Conservation (phyloP, 1,140 invertebrate species). For the Formica exsecta region DNA sequence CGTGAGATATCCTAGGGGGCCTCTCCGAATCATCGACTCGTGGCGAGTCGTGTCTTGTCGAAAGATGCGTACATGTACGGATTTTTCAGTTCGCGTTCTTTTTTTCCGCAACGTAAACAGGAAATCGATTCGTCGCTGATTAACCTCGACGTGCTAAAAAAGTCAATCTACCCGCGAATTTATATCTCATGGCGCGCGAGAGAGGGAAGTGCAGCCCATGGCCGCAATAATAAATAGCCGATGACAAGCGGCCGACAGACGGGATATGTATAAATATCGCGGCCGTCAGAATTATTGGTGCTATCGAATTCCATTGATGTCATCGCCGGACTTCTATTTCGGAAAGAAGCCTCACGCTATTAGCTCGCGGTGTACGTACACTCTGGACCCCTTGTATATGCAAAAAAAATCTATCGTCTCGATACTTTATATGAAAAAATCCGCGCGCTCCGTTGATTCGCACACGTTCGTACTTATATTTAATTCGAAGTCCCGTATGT, state of each 20-base stretch:
- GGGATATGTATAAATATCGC: slow-evolving; percentile 54
- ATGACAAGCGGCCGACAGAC: slow-evolving; percentile 18
- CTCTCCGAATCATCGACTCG: slow-evolving; percentile 4
- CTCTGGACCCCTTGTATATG: neutral
- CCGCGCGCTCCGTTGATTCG: neutral
- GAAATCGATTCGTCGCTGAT: slow-evolving; percentile 2
- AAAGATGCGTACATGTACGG: neutral
- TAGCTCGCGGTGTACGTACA: neutral
- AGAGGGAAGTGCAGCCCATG: neutral
- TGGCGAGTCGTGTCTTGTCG: neutral
- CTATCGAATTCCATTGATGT: slow-evolving; percentile 63
- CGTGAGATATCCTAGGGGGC: neutral
- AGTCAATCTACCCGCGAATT: slow-evolving; percentile 4
- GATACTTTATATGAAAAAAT: slow-evolving; percentile 18
- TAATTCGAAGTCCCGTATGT: slow-evolving; percentile 23
- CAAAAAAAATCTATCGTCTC: neutral
- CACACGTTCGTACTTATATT: neutral
- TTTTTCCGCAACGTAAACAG: neutral
- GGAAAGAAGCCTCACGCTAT: neutral
- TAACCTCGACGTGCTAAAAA: slow-evolving; percentile 28
- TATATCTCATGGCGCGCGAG: neutral
- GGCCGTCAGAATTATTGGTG: slow-evolving; percentile 16
- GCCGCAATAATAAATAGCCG: slow-evolving; percentile 43
- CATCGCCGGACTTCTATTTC: slow-evolving; percentile 52
- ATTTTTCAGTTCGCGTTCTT: neutral